Percentiles rank a stretch among this genome's conserved stretches.
Evolutionary conservation across 1,140 invertebrate genomes (phyloP).

Genomic region (Monochamus saltuarius): DNA sequence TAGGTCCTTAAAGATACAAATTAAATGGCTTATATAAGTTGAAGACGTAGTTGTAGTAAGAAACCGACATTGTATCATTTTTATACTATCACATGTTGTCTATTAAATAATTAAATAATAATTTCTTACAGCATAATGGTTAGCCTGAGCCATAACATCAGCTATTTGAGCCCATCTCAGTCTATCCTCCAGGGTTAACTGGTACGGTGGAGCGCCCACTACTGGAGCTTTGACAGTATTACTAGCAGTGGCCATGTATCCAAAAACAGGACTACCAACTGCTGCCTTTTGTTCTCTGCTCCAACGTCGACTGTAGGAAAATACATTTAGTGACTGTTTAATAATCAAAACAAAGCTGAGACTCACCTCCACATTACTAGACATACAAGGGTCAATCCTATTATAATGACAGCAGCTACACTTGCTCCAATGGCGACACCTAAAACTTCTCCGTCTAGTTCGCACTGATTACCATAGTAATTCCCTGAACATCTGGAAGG

Average conservation of each 20-base stretch:
- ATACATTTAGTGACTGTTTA: neutral
- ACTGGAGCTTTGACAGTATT: constrained; percentile 69
- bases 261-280: constrained; percentile 77
- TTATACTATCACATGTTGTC: too few species aligned
- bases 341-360: constrained; percentile 3
- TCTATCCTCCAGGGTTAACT: constrained; percentile 72
- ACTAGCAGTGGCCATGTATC: constrained; percentile 70
- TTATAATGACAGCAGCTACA: constrained; percentile 83
- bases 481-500: constrained; percentile 72
- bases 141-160: constrained; percentile 78
- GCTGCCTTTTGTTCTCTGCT: constrained; percentile 81
- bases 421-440: constrained; percentile 88
- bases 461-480: constrained; percentile 84
- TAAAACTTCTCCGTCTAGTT: constrained; percentile 88
- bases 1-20: too few species aligned
- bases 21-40: too few species aligned
- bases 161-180: constrained; percentile 83
- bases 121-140: constrained; percentile 72
- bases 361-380: constrained; percentile 86
- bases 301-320: constrained; percentile 71
- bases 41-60: too few species aligned
- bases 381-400: constrained; percentile 81
- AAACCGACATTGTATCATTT: too few species aligned
- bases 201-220: constrained; percentile 63
- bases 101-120: neutral